Evolutionary conservation across 2,797 vertebrate species (phyloP).

Genomic region (Varecia variegata): DNA sequence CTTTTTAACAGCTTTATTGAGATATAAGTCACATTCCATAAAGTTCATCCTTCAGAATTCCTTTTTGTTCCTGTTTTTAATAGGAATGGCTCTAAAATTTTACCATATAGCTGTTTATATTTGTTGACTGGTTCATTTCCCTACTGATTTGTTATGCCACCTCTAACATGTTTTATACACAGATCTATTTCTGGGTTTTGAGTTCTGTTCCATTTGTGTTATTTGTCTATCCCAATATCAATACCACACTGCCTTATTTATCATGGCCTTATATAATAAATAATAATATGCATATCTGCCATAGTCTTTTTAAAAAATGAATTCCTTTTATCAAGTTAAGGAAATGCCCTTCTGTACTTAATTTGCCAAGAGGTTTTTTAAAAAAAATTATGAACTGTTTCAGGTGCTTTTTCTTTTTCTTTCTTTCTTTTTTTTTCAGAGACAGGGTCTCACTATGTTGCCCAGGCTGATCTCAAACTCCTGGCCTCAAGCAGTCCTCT

Average conservation of each 20-base stretch:
- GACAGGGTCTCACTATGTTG: not conserved
- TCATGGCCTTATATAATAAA: not conserved
- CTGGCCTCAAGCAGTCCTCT: not conserved
- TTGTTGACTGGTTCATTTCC: not conserved
- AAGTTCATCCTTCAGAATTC: not conserved
- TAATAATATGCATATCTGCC: not conserved
- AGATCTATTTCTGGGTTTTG: not conserved
- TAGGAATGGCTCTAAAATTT: not conserved
- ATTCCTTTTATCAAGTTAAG: not conserved
- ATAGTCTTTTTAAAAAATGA: not conserved
- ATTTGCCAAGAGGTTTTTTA: not conserved
- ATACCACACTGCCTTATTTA: not conserved
- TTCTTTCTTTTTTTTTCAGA: not conserved
- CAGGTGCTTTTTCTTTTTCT: not conserved
- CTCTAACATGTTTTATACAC: not conserved
- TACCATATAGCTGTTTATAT: not conserved
- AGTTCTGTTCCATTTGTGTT: not conserved
- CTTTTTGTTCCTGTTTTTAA: not conserved
- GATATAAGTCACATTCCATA: not conserved
- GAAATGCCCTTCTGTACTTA: not conserved
- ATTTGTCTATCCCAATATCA: not conserved
- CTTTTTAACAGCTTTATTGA: not conserved
- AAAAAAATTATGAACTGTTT: not conserved
- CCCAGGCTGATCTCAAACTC: not conserved
- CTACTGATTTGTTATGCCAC: not conserved